phyloP scores from a whole-genome alignment of 2,113 vertebrate genomes.

The Hiodon alosoides region DNA sequence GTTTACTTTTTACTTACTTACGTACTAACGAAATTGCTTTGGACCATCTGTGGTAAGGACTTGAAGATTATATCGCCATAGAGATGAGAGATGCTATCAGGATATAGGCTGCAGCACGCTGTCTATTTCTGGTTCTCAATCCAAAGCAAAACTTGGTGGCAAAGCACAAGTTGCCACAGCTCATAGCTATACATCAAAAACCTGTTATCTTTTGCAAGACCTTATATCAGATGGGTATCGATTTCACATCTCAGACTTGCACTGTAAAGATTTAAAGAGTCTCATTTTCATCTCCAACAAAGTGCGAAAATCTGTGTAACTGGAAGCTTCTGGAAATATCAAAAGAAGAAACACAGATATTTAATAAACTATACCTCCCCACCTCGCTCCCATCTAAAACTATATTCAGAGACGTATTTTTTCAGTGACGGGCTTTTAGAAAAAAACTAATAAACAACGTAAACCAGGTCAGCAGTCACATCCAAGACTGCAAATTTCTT shows the following conservation, averaged over 20 bases:
- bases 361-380: neutral
- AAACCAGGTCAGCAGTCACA: neutral
- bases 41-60: neutral
- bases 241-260: slow-evolving; percentile 5
- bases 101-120: neutral
- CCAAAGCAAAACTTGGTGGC: neutral
- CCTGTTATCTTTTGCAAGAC: neutral
- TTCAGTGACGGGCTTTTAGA: neutral
- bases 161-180: neutral
- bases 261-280: slow-evolving; percentile 1
- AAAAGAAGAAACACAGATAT: neutral
- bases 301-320: slow-evolving; percentile 2
- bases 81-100: neutral
- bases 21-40: too few relatives aligned
- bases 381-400: too few relatives aligned
- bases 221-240: slow-evolving; percentile 1
- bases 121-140: slow-evolving; percentile 1
- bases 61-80: neutral
- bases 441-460: neutral
- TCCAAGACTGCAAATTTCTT: neutral
- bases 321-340: slow-evolving; percentile 7
- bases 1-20: too few relatives aligned
- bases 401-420: neutral
- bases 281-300: neutral
- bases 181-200: slow-evolving; percentile 7